Conservation (phyloP, 2,888 invertebrate species). For the Macropis europaea region DNA sequence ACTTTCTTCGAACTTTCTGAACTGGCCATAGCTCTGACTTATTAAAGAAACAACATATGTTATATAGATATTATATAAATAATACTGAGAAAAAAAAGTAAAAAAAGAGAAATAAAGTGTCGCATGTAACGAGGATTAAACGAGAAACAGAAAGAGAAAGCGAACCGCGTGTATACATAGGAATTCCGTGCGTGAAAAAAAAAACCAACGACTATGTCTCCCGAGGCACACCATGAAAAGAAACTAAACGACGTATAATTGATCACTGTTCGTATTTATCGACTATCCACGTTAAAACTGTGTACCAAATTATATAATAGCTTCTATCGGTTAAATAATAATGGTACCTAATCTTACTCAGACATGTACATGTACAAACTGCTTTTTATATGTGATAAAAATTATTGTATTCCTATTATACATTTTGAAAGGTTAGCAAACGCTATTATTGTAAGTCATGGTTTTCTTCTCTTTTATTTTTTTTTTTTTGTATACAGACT, state of each 20-base stretch:
- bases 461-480: no score
- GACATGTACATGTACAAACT: slow-evolving; percentile 78
- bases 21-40: slow-evolving; percentile 71
- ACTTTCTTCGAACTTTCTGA: slow-evolving; percentile 50
- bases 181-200: slow-evolving; percentile 54
- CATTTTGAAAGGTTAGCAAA: slow-evolving; percentile 74
- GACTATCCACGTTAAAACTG: slow-evolving; percentile 62
- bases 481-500: slow-evolving; percentile 78
- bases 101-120: slow-evolving; percentile 51
- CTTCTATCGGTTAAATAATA: slow-evolving; percentile 70
- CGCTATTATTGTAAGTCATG: slow-evolving; percentile 77
- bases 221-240: slow-evolving; percentile 67
- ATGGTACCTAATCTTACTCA: slow-evolving; percentile 75
- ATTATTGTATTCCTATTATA: slow-evolving; percentile 76
- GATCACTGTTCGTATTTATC: slow-evolving; percentile 67
- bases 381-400: slow-evolving; percentile 78
- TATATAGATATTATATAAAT: slow-evolving; percentile 71
- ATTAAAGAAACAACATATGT: slow-evolving; percentile 70
- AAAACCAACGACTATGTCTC: slow-evolving; percentile 68
- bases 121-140: slow-evolving; percentile 34
- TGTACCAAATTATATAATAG: slow-evolving; percentile 70
- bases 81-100: slow-evolving; percentile 61
- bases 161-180: slow-evolving; percentile 63
- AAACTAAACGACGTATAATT: slow-evolving; percentile 65
- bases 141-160: no score